phyloP scores from a whole-genome alignment of 2,113 vertebrate species.

The Thinocorus orbignyianus region DNA sequence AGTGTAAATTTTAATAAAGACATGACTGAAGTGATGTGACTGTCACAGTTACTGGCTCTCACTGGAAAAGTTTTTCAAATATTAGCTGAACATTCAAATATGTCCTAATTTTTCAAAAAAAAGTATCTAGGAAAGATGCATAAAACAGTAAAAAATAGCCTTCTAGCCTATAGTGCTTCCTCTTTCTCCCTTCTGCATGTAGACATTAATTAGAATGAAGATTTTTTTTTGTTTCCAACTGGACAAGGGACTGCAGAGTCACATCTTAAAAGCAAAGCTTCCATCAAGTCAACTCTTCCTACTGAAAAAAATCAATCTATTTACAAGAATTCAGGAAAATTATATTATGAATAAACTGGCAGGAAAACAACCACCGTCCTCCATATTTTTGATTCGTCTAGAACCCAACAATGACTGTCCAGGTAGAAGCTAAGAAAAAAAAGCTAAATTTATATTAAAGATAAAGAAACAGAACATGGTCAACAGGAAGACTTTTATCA shows the following conservation, averaged over 20 bases:
- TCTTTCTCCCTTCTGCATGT: neutral
- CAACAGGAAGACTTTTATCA: neutral
- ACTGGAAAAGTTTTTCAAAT: neutral
- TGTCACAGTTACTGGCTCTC: neutral
- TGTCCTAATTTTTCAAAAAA: neutral
- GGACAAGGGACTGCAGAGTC: neutral
- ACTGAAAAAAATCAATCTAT: neutral
- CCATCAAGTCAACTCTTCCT: neutral
- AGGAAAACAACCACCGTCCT: neutral
- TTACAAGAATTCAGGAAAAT: neutral
- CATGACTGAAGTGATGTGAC: neutral
- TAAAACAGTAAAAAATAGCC: neutral
- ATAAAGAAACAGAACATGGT: neutral
- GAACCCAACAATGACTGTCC: neutral
- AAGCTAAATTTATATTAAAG: neutral
- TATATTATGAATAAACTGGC: neutral
- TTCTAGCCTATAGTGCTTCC: neutral
- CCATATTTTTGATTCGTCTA: neutral
- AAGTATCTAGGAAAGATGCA: neutral
- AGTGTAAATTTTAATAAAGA: neutral
- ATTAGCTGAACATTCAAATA: neutral
- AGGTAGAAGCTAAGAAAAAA: neutral
- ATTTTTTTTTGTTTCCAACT: neutral
- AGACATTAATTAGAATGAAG: neutral
- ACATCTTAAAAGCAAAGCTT: neutral